Conservation (phyloP, 2,888 invertebrate species). For the Chorisops tibialis region DNA sequence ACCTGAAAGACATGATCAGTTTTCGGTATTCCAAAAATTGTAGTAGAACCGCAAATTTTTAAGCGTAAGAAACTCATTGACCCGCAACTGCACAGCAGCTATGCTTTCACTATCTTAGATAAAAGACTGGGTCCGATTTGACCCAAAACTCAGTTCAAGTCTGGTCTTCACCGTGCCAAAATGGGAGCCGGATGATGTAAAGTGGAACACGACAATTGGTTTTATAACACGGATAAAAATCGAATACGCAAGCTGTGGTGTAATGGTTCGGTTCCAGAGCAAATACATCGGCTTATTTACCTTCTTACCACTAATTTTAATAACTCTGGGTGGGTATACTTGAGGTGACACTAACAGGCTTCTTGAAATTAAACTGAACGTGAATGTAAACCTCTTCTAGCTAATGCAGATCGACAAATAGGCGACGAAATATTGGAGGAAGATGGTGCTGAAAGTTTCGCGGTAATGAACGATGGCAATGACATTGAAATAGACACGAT, state of each 20-base stretch:
- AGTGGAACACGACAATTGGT: too few species aligned
- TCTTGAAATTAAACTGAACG: not conserved
- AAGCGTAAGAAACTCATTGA: not conserved
- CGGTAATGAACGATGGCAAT: not conserved
- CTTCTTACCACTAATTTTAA: not conserved
- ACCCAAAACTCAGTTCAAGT: slow-evolving; percentile 21
- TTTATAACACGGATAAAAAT: too few species aligned
- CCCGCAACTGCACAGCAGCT: not conserved
- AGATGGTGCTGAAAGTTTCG: not conserved
- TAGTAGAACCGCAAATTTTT: not conserved
- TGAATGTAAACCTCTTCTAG: not conserved
- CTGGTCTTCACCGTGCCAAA: slow-evolving; percentile 13
- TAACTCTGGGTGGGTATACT: slow-evolving; percentile 2
- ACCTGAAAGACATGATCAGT: too few species aligned
- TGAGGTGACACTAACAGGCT: not conserved
- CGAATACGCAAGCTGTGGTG: not conserved
- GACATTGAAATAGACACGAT: not conserved
- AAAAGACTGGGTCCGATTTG: slow-evolving; percentile 20
- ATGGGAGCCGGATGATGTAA: not conserved
- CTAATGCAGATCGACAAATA: not conserved
- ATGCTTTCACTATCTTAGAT: slow-evolving; percentile 15
- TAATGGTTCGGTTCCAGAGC: not conserved
- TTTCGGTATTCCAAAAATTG: too few species aligned
- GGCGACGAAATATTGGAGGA: not conserved
- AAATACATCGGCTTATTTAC: not conserved